These are phyloP conservation scores for Selene dorsalis DNA, from an alignment of 2,797 vertebrate species.

Conservation along the genomic window DNA sequence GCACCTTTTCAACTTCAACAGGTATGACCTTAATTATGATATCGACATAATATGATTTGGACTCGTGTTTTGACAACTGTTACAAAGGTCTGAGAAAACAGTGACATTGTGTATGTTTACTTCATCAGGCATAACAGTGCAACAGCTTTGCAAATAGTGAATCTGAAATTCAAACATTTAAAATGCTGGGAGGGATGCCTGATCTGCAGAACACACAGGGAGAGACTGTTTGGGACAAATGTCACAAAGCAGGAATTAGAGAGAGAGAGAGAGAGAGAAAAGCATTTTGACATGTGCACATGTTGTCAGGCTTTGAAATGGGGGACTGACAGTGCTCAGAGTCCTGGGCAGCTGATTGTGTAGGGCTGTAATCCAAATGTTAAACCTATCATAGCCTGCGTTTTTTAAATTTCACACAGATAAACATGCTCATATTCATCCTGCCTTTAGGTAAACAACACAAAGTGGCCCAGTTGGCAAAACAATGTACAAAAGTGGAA, in stretches of 20 bases:
- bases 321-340: not conserved
- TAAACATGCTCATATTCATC: constrained; percentile 5
- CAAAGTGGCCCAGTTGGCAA: constrained; percentile 21
- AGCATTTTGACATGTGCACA: not conserved
- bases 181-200: not conserved
- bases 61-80: not conserved
- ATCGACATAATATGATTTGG: not conserved
- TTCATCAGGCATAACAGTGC: not conserved
- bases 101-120: not conserved
- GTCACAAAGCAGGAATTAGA: constrained; percentile 11
- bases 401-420: not conserved
- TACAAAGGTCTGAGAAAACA: not conserved
- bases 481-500: constrained; percentile 44
- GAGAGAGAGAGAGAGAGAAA: not conserved
- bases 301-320: constrained; percentile 1
- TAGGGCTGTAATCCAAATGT: not conserved
- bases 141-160: constrained; percentile 27
- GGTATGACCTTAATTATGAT: not conserved
- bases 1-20: not conserved
- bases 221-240: constrained; percentile 33
- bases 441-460: constrained; percentile 29
- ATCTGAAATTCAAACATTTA: constrained; percentile 53
- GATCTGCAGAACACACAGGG: constrained; percentile 15
- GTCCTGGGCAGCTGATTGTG: constrained; percentile 6
- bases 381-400: not conserved